Evolutionary conservation across 1,140 invertebrate genomes (phyloP).

Genomic region (Neoseiulus cucumeris): DNA sequence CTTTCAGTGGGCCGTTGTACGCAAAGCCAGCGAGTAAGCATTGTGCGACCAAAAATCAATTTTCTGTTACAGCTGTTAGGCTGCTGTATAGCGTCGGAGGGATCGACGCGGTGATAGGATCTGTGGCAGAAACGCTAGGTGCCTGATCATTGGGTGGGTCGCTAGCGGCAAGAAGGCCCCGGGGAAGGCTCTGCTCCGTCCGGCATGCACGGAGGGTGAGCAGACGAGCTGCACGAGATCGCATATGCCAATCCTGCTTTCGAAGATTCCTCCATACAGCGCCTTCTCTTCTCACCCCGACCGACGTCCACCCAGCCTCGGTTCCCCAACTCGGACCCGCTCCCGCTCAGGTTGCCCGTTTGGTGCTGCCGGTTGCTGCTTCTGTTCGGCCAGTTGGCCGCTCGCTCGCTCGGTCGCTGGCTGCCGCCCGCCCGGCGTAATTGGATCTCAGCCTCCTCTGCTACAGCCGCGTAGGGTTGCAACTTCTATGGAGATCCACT

Average conservation of each 20-base stretch:
- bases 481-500: slow-evolving; percentile 1
- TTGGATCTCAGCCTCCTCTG: slow-evolving; percentile 5
- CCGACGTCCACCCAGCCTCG: neutral
- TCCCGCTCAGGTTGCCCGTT: no score
- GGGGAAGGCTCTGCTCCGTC: no score
- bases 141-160: no score
- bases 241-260: neutral
- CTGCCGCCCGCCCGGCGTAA: neutral
- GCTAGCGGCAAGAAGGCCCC: no score
- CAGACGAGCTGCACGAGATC: slow-evolving; percentile 3
- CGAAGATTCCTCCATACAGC: neutral
- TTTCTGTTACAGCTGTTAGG: no score
- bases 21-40: no score
- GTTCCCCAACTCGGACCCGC: neutral
- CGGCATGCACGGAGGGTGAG: neutral
- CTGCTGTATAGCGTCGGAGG: no score
- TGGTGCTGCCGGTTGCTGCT: neutral
- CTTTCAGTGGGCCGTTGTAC: no score
- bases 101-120: no score
- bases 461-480: neutral
- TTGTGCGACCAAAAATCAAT: no score
- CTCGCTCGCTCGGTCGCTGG: neutral
- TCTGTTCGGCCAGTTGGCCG: neutral
- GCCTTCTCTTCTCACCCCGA: neutral
- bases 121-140: no score